Evolutionary conservation across 2,888 invertebrate species (phyloP), one percentile per base, ranked within the genome.

Genomic region (Actias luna): DNA sequence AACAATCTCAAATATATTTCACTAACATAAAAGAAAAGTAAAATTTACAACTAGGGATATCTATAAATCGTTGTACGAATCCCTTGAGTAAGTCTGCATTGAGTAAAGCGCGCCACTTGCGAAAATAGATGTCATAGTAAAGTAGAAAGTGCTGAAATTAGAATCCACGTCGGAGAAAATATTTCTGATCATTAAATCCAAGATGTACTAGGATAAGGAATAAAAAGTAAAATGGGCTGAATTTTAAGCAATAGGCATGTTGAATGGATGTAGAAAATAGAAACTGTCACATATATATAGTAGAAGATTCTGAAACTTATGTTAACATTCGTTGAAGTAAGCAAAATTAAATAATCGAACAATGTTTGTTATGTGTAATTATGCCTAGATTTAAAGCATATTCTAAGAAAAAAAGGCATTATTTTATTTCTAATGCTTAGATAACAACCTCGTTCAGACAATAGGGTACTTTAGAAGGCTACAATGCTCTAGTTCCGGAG

Each of bases 371-470:
- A 64, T 65, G 67, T 69, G 72, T 70, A 66, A 66, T 66, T 65
- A 65, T 66, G 69, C 65, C 65, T 60, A 63, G 64, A 67, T 69
- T 67, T 67, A 65, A 39, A 65, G 68, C 68, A 73, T 69, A 65
- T 74, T 64, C 67, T 68, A 69, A 67, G n/a, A 65, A 62, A 67
- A 66, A 71, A 73, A 73, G 71, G 71, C 71, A 70, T 72, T 71
- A 75, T 75, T 77, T 77, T 78, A 78, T 75, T 61, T 68, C 69
- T 72, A 73, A 74, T 71, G 77, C 79, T 75, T 76, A 82, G 80
- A 80, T 81, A 82, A 81, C 79, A 75, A 78, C 77, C 77, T 79
- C 83, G 80, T 83, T 82, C 73, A 69, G 74, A 76, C 73, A 74
- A 73, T 74, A 68, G 64, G 64, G 67, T 60, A 65, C 63, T 64